Conservation (phyloP, 2,113 vertebrate species). For the Phaethornis superciliosus region DNA sequence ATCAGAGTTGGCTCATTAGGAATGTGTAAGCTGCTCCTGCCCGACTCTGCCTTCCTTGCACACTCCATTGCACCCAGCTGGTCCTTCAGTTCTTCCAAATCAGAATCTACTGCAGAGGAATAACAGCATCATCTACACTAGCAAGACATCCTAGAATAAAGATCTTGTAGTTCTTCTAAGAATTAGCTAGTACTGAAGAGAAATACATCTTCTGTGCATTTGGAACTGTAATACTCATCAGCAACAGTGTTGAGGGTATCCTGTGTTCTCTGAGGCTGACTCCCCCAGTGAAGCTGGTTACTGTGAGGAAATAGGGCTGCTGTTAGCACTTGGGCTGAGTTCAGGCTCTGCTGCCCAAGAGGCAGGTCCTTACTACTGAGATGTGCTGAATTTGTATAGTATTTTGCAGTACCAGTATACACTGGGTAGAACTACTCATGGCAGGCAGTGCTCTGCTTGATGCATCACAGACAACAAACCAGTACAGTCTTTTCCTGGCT, state of each 20-base stretch:
- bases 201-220: neutral
- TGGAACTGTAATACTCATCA: neutral
- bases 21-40: neutral
- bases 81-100: neutral
- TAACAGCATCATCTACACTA: neutral
- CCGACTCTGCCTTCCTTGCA: neutral
- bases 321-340: neutral
- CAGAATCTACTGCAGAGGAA: neutral
- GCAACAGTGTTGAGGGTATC: neutral
- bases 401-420: neutral
- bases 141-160: neutral
- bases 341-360: neutral
- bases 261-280: neutral
- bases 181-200: neutral
- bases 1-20: constrained; percentile 4
- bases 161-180: neutral
- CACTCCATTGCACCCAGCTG: neutral
- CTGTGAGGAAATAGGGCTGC: neutral
- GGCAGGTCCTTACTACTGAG: neutral
- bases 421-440: neutral
- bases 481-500: neutral
- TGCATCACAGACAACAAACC: neutral
- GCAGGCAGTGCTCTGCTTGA: neutral
- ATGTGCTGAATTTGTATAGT: neutral
- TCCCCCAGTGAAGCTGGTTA: neutral